Percentiles rank a stretch among this genome's conserved stretches.
These are phyloP conservation scores for Bufo gargarizans DNA, from an alignment of 2,113 vertebrate genomes.

Conservation along the genomic window DNA sequence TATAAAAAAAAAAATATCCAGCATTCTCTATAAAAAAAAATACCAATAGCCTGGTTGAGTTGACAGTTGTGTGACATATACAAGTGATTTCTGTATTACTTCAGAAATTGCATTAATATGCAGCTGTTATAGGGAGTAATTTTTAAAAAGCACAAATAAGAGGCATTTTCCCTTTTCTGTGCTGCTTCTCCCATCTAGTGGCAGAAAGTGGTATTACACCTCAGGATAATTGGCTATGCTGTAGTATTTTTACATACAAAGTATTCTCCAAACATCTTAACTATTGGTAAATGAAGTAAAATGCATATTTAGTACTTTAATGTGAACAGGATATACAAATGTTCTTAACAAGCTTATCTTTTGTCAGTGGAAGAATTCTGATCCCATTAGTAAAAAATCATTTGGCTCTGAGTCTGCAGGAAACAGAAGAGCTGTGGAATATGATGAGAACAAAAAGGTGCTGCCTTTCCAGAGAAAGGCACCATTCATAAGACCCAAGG, in stretches of 20 bases:
- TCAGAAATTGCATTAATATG: slow-evolving; percentile 59
- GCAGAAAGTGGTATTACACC: slow-evolving; percentile 70
- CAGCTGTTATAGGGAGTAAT: slow-evolving; percentile 55
- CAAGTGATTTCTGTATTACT: slow-evolving; percentile 59
- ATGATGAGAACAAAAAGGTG: slow-evolving; percentile 19
- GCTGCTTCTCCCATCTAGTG: slow-evolving; percentile 80
- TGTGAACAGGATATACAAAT: background rate
- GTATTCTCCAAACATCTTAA: background rate
- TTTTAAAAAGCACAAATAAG: slow-evolving; percentile 52
- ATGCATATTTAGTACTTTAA: background rate
- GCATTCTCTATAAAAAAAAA: slow-evolving; percentile 49
- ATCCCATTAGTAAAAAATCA: background rate
- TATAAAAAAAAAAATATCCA: slow-evolving; percentile 48
- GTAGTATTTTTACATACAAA: background rate
- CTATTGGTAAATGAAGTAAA: background rate
- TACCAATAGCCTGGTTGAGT: slow-evolving; percentile 55
- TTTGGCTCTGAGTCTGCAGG: slow-evolving; percentile 1
- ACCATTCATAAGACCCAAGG: background rate
- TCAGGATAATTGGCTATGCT: background rate
- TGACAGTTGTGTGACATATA: slow-evolving; percentile 58
- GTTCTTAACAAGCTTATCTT: background rate
- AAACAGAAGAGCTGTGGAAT: background rate
- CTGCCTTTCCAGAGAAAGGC: background rate
- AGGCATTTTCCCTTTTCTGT: slow-evolving; percentile 64
- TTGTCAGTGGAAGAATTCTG: background rate